Conservation (phyloP, 2,113 vertebrate species). For the Neomonachus schauinslandi region DNA sequence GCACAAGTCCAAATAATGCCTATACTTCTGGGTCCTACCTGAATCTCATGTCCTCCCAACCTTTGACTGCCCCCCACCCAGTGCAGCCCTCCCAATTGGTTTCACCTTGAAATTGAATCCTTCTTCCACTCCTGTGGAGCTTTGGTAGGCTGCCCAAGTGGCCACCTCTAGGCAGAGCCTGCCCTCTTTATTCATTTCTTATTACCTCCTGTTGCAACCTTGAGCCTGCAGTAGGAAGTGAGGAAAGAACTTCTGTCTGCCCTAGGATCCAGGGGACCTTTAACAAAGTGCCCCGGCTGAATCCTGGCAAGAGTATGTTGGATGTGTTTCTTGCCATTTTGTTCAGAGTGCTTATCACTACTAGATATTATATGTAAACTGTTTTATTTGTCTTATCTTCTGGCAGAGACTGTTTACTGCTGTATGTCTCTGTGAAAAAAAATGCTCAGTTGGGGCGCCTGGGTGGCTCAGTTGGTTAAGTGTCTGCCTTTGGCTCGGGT, state of each 20-base stretch:
- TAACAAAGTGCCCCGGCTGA: not conserved
- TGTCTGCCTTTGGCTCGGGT: too few relatives aligned
- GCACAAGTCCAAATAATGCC: not conserved
- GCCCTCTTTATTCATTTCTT: not conserved
- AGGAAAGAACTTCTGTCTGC: not conserved
- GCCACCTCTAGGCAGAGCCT: not conserved
- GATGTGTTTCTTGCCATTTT: not conserved
- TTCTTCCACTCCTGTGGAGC: not conserved
- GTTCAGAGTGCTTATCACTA: not conserved
- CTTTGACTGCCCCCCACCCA: not conserved
- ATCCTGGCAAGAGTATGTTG: not conserved
- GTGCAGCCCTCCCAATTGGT: not conserved
- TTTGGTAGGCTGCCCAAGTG: not conserved
- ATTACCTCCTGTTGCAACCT: not conserved
- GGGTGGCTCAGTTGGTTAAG: too few relatives aligned
- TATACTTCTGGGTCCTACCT: not conserved
- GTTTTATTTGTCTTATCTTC: not conserved
- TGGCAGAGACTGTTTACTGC: not conserved
- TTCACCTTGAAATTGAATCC: not conserved
- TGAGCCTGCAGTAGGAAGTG: not conserved
- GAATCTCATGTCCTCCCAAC: not conserved
- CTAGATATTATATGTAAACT: not conserved
- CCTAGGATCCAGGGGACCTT: not conserved
- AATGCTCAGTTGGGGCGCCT: not conserved
- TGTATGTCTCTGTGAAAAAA: not conserved